Evolutionary conservation across 2,113 vertebrate genomes (phyloP), one percentile per base, ranked within the genome.

Genomic region (Atherinomorus stipes): DNA sequence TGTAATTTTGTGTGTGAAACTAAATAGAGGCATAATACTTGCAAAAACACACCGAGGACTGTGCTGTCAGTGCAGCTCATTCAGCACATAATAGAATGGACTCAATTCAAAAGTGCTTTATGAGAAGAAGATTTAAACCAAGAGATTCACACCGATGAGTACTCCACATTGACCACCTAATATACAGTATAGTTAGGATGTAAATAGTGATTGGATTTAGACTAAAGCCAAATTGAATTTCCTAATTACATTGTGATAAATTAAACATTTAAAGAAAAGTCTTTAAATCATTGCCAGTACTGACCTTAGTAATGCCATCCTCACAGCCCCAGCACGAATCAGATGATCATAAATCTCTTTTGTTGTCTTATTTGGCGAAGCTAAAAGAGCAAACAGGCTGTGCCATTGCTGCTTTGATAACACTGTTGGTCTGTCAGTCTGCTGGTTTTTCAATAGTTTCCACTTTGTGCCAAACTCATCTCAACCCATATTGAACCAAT

Each of bases 401-500:
- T 60, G 49, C 5, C 18, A n/a, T 22, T 19, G 16, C n/a, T 71
- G 12, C 42, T 11, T 61, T 28, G 19, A 38, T 26, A 61, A 31
- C 23, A 31, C 22, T 47, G 26, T 53, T 31, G 22, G 26, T 49
- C 42, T 47, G 8, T 19, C 26, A 31, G 11, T 42, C 50, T 54
- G 64, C 18, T 2, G 19, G 51, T 40, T 59, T 23, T n/a, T 47
- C 60, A 62, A 47, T 53, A 44, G n/a, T 11, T 45, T 37, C 21
- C 1, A 4, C 62, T 58, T 51, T 40, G 28, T 58, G 52, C 56
- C 18, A 23, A 26, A 72, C 34, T 26, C 66, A 70, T 50, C 23
- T 57, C 4, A 57, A 22, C 12, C 51, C 15, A 45, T 53, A 44
- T 18, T 51, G 37, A 25, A 64, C 19, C 22, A 10, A 28, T 64